Base-by-base conservation (phyloP, 2,797 vertebrate species). In the Microchirus variegatus region DNA sequence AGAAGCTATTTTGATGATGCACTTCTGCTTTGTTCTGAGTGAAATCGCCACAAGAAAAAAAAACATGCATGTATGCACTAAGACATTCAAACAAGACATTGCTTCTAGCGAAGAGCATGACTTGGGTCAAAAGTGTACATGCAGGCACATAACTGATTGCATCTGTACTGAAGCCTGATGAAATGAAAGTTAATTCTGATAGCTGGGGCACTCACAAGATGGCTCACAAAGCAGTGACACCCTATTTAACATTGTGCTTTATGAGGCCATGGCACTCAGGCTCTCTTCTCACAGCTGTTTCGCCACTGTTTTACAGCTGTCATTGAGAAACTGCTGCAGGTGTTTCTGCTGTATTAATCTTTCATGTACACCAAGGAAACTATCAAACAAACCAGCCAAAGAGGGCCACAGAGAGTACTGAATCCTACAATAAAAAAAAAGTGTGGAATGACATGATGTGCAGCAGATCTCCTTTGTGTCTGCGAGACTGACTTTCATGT, bases 261-360 rank as follows among this genome's bases (percentile, higher is more conserved):
- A 81, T 59, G 69, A 65, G 78, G 82, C 63, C 81, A 72, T 4
- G n/a, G 63, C 73, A 75, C 78, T 62, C 66, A 2, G 53, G 66
- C 67, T 67, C 80, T 74, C 82, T 87, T 63, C 79, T 79, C 80
- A 53, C 81, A 81, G 85, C 78, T 81, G 87, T 79, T 90, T 71
- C 38, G 22, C 83, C 78, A 74, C 82, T 74, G 82, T 77, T 82
- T 82, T 86, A 81, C 82, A 87, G 82, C 84, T 78, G 87, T 87
- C 89, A 82, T 87, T 88, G 89, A 90, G 86, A 87, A 90, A 89
- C 80, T 80, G 85, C 87, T 90, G 87, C 87, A 89, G 90, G 90
- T 89, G 88, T 82, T 90, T 87, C 83, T 81, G 79, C 78, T 19
- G 63, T 82, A 87, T 86, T 84, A 87, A 88, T 88, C 85, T 88